Evolutionary conservation across 2,888 invertebrate genomes (phyloP).

Genomic region (Hypomecis punctinalis): DNA sequence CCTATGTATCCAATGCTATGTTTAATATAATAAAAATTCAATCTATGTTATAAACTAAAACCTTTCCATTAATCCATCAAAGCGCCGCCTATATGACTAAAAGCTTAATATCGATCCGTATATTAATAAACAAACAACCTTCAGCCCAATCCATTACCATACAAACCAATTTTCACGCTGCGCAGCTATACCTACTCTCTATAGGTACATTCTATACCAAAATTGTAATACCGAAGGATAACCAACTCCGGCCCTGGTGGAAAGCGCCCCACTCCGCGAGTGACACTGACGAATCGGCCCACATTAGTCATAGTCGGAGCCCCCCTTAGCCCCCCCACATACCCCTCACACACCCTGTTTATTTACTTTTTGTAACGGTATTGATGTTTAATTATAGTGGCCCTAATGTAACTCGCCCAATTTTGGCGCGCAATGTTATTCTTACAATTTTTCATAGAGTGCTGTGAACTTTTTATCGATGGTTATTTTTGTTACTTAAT

Average conservation of each 20-base stretch:
- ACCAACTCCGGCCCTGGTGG: slow-evolving; percentile 76
- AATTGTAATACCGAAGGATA: slow-evolving; percentile 81
- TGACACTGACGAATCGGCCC: slow-evolving; percentile 89
- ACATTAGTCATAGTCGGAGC: slow-evolving; percentile 88
- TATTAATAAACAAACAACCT: slow-evolving; percentile 19
- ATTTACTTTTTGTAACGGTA: slow-evolving; percentile 85
- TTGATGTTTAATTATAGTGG: slow-evolving; percentile 84
- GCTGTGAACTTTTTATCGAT: slow-evolving; percentile 35
- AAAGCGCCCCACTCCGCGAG: slow-evolving; percentile 77
- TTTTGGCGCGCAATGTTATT: slow-evolving; percentile 75
- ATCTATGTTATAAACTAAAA: too few species aligned
- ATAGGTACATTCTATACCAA: slow-evolving; percentile 60
- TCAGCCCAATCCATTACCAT: slow-evolving; percentile 26
- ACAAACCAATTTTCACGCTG: slow-evolving; percentile 41
- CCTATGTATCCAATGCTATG: too few species aligned
- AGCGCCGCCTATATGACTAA: background rate
- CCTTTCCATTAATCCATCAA: too few species aligned
- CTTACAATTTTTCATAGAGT: slow-evolving; percentile 69
- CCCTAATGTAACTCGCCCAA: slow-evolving; percentile 75
- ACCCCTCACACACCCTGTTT: slow-evolving; percentile 80
- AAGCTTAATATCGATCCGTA: slow-evolving; percentile 4
- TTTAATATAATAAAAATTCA: too few species aligned
- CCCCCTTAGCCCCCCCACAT: slow-evolving; percentile 76
- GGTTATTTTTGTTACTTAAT: slow-evolving; percentile 34
- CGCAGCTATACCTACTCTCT: slow-evolving; percentile 21